These are phyloP conservation scores for Deroptyus accipitrinus DNA, from an alignment of 2,113 vertebrate species.

Conservation along the genomic window DNA sequence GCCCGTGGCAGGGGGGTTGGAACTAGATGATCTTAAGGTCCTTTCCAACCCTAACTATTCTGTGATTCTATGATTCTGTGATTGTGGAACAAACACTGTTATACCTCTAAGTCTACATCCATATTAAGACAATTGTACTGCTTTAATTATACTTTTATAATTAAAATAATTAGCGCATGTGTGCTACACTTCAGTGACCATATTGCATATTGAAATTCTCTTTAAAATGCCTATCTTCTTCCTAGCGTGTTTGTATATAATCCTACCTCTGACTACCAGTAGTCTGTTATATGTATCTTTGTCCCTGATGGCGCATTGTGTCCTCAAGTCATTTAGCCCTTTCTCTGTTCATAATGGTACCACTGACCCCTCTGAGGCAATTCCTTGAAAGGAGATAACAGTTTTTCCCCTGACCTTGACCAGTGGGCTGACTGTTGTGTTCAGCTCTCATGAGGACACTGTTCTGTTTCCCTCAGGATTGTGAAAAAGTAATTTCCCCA, in stretches of 20 bases:
- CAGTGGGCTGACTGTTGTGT: neutral
- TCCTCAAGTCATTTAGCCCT: slow-evolving; percentile 17
- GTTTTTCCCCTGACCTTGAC: slow-evolving; percentile 49
- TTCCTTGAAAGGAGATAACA: slow-evolving; percentile 1
- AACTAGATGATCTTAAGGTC: too few species aligned
- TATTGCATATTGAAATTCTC: neutral
- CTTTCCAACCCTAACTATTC: too few species aligned
- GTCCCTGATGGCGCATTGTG: neutral
- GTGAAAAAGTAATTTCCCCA: slow-evolving; percentile 53
- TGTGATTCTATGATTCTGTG: too few species aligned
- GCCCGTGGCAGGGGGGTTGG: too few species aligned
- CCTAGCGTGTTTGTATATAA: neutral
- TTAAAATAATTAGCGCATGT: neutral
- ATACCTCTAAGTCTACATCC: neutral
- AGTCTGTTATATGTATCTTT: neutral
- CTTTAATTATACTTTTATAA: neutral
- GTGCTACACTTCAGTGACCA: neutral
- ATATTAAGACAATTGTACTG: neutral
- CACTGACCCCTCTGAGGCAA: slow-evolving; percentile 2
- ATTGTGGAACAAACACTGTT: neutral
- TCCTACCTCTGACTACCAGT: neutral
- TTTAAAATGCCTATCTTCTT: neutral
- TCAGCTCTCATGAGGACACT: slow-evolving; percentile 25
- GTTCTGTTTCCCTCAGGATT: slow-evolving; percentile 47
- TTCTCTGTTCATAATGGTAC: neutral